Evolutionary conservation across 2,888 invertebrate genomes (phyloP).

Genomic region (Clistopyga incitator): DNA sequence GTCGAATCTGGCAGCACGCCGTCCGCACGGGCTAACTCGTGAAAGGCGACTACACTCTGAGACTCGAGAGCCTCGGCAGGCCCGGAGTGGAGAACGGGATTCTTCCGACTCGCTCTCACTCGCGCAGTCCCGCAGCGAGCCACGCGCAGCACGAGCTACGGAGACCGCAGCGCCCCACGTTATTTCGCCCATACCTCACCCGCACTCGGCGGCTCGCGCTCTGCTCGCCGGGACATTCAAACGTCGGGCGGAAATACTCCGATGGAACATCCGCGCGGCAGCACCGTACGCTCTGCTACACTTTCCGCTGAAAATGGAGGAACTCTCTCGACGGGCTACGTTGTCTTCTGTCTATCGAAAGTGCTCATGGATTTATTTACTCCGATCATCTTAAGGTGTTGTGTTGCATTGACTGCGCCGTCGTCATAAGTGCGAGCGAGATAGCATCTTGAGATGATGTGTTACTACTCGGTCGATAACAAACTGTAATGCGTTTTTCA

Average conservation of each 20-base stretch:
- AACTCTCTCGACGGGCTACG: neutral
- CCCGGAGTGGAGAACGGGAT: constrained; percentile 66
- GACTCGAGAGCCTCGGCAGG: constrained; percentile 35
- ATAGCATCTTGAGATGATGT: too few species aligned
- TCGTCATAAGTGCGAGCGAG: too few species aligned
- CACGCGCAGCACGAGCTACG: constrained; percentile 43
- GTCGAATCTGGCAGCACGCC: constrained; percentile 39
- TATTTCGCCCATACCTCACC: constrained; percentile 10
- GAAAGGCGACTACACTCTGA: constrained; percentile 78
- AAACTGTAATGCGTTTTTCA: too few species aligned
- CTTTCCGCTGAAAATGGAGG: neutral
- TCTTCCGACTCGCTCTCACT: constrained; percentile 64
- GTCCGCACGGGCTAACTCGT: constrained; percentile 75
- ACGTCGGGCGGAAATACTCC: neutral
- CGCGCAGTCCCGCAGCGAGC: constrained; percentile 30
- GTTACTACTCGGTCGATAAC: too few species aligned
- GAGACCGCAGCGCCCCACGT: constrained; percentile 31
- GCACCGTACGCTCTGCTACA: constrained; percentile 59
- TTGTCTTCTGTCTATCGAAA: neutral
- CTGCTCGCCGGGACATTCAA: constrained; percentile 9
- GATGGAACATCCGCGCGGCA: constrained; percentile 63
- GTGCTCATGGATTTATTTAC: neutral
- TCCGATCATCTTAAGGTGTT: too few species aligned
- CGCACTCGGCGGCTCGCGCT: neutral
- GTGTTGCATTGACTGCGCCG: too few species aligned